Evolutionary conservation across 1,140 invertebrate species (phyloP).

Genomic region (Drosophila erecta): DNA sequence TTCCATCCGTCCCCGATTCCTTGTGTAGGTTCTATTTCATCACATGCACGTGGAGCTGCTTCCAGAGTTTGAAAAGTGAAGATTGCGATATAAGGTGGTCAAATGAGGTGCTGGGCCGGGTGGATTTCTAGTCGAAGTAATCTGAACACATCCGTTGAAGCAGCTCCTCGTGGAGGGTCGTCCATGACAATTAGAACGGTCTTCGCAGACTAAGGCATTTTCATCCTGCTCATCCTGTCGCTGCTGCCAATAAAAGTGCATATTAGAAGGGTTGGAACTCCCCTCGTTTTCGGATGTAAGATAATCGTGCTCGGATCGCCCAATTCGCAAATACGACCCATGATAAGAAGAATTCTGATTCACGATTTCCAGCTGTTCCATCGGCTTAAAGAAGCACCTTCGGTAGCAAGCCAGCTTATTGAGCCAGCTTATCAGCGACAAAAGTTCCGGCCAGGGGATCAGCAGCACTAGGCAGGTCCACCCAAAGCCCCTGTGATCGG

Average conservation of each 20-base stretch:
- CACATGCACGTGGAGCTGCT: not conserved
- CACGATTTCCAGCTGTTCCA: not conserved
- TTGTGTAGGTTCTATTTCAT: not conserved
- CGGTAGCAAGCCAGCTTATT: not conserved
- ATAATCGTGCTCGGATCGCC: not conserved
- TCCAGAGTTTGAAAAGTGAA: not conserved
- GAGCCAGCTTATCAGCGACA: not conserved
- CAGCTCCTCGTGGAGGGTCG: not conserved
- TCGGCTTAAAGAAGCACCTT: too few relatives aligned
- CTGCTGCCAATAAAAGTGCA: not conserved
- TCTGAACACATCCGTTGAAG: not conserved
- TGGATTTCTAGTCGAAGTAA: not conserved
- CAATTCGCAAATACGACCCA: too few relatives aligned
- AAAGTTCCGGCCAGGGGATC: not conserved
- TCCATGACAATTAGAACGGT: too few relatives aligned
- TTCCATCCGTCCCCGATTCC: not conserved
- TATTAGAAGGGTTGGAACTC: not conserved
- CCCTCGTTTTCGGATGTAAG: not conserved
- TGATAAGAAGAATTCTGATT: too few relatives aligned
- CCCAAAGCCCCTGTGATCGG: constrained; percentile 3
- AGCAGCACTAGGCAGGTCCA: not conserved
- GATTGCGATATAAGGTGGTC: not conserved
- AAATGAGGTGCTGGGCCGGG: not conserved
- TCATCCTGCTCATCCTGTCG: not conserved
- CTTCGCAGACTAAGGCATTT: not conserved